Conservation (phyloP, 2,888 invertebrate species). For the Microplitis manilae region DNA sequence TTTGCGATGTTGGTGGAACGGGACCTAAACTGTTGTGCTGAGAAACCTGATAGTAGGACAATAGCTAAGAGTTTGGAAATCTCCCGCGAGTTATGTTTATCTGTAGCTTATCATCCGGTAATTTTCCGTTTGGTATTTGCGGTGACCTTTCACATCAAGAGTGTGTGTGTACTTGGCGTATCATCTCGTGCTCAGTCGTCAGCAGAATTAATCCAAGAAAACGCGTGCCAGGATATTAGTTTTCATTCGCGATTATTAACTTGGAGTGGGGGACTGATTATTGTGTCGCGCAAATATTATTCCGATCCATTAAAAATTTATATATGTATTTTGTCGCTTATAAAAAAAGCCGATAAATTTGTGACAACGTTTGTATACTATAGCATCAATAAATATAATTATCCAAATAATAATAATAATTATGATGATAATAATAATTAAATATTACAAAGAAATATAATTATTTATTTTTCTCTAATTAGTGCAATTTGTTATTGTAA, state of each 20-base stretch:
- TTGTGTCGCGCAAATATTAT: conserved; percentile 28
- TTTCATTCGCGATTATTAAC: not conserved
- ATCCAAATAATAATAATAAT: not conserved
- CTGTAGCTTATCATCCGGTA: conserved; percentile 50
- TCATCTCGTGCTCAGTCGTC: not conserved
- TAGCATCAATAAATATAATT: not conserved
- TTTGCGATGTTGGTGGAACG: too few species aligned
- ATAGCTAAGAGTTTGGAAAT: too few species aligned
- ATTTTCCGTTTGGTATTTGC: conserved; percentile 47
- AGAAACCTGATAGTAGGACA: too few species aligned
- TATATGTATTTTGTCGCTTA: not conserved
- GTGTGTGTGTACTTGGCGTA: conserved; percentile 6
- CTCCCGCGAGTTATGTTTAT: too few species aligned
- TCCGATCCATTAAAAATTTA: conserved; percentile 23
- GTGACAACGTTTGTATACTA: conserved; percentile 1
- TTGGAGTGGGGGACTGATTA: not conserved
- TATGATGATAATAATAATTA: not conserved
- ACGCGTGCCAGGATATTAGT: conserved; percentile 31
- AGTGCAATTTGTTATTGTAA: not conserved
- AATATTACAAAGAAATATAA: not conserved
- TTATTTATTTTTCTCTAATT: not conserved
- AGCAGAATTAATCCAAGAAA: conserved; percentile 20
- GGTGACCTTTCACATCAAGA: conserved; percentile 42
- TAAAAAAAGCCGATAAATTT: not conserved
- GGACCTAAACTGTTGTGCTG: too few species aligned